Percentiles rank a stretch among this genome's conserved stretches.
These are phyloP conservation scores for Scyliorhinus canicula DNA, from an alignment of 2,797 vertebrate genomes.

Conservation along the genomic window DNA sequence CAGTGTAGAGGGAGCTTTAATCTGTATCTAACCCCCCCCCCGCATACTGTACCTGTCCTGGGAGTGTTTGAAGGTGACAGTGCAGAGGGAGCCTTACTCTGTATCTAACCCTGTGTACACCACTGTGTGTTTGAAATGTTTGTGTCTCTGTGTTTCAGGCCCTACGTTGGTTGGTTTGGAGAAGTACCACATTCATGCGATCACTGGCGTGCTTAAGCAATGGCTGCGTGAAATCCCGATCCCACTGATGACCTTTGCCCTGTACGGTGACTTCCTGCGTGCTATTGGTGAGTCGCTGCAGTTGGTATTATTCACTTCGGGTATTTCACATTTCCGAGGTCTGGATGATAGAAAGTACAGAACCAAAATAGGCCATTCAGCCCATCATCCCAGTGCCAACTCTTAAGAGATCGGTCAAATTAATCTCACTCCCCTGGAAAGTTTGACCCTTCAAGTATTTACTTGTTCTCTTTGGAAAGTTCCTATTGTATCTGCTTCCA, in stretches of 20 bases:
- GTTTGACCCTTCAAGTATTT: background rate
- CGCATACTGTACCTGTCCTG: background rate
- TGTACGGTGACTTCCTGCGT: slow-evolving; percentile 85
- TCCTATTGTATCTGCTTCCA: background rate
- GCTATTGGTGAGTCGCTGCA: slow-evolving; percentile 73
- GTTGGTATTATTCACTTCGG: background rate
- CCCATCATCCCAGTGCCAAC: background rate
- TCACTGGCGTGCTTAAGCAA: slow-evolving; percentile 90
- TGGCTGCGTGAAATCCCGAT: slow-evolving; percentile 92
- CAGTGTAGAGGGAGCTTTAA: background rate
- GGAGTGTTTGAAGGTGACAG: background rate
- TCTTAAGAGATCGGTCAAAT: background rate
- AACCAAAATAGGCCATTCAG: background rate
- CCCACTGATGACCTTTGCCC: slow-evolving; percentile 87
- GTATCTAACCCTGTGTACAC: background rate
- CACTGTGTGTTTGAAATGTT: background rate
- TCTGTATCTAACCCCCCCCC: background rate
- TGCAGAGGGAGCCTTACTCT: background rate
- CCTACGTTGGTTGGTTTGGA: slow-evolving; percentile 73
- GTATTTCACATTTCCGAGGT: background rate
- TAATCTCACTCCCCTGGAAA: background rate
- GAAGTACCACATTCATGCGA: slow-evolving; percentile 88
- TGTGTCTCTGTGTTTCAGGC: slow-evolving; percentile 55
- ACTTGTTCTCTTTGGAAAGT: background rate
- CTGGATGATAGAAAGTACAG: background rate